phyloP scores from a whole-genome alignment of 2,797 vertebrate species.

The Lemur catta region DNA sequence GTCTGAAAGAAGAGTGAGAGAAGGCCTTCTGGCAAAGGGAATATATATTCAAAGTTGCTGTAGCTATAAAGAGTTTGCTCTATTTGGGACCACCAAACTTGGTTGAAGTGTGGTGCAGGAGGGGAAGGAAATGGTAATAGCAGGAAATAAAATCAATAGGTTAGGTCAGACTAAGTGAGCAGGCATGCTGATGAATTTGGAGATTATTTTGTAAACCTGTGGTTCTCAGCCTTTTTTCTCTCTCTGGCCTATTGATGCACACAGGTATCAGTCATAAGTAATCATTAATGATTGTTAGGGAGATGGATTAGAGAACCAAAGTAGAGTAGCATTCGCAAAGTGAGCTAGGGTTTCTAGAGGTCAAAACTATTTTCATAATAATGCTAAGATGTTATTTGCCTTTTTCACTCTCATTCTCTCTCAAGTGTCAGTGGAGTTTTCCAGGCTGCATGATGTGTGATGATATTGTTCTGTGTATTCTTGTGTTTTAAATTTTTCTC shows the following conservation, averaged over 20 bases:
- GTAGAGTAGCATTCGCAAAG: slow-evolving; percentile 7
- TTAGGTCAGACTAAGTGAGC: slow-evolving; percentile 37
- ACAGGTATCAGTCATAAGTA: slow-evolving; percentile 6
- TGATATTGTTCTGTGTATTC: neutral
- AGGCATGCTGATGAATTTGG: neutral
- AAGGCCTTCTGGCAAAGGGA: neutral
- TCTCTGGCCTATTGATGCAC: neutral
- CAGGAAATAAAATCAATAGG: slow-evolving; percentile 16
- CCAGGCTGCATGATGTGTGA: neutral
- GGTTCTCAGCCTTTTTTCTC: neutral
- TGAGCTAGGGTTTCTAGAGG: slow-evolving; percentile 18
- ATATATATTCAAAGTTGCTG: neutral
- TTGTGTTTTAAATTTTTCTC: slow-evolving; percentile 41
- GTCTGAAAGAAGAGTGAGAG: neutral
- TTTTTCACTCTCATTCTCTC: slow-evolving; percentile 48
- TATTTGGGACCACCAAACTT: neutral
- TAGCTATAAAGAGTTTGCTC: neutral
- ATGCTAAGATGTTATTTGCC: neutral
- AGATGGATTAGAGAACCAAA: neutral
- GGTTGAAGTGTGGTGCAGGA: neutral
- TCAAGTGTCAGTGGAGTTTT: neutral
- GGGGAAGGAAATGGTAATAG: neutral
- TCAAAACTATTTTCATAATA: slow-evolving; percentile 29
- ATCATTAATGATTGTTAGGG: neutral
- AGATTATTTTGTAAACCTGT: slow-evolving; percentile 40